A percentile compares a stretch with the other conserved stretches of the same genome.
Evolutionary conservation across 1,140 invertebrate species (phyloP).

Genomic region (Pseudomyrmex flavicornis): DNA sequence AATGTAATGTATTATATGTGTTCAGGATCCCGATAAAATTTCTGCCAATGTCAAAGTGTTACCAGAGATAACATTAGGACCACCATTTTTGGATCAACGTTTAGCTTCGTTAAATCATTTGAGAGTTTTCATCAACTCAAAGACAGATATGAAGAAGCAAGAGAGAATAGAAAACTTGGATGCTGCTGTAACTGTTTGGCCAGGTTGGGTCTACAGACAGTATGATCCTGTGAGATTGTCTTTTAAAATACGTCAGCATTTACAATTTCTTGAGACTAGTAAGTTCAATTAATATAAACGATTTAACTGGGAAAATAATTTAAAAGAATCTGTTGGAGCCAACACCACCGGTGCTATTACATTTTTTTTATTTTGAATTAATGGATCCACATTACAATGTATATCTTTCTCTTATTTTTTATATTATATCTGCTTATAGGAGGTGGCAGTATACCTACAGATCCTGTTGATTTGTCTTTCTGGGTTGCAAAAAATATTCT

Average conservation of each 20-base stretch:
- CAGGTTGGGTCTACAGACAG: constrained; percentile 89
- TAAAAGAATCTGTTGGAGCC: no score
- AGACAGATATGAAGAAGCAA: constrained; percentile 69
- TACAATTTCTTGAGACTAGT: constrained; percentile 81
- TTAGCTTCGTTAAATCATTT: constrained; percentile 82
- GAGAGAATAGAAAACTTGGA: constrained; percentile 82
- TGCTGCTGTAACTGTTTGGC: constrained; percentile 86
- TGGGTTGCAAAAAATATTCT: constrained; percentile 92
- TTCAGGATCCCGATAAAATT: constrained; percentile 70
- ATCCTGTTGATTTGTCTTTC: constrained; percentile 90
- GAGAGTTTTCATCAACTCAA: constrained; percentile 74
- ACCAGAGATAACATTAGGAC: constrained; percentile 87
- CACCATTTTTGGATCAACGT: constrained; percentile 84
- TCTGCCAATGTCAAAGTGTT: constrained; percentile 88
- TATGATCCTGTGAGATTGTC: constrained; percentile 88
- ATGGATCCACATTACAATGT: no score
- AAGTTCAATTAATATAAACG: constrained; percentile 23
- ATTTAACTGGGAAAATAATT: no score
- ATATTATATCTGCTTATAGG: constrained; percentile 62
- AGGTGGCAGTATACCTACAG: constrained; percentile 86
- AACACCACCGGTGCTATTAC: no score
- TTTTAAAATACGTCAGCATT: constrained; percentile 81
- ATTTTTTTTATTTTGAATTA: no score
- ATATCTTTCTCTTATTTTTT: background rate
- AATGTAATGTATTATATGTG: constrained; percentile 40